These are phyloP conservation scores for Perca flavescens DNA, from an alignment of 2,113 vertebrate species.

Conservation along the genomic window DNA sequence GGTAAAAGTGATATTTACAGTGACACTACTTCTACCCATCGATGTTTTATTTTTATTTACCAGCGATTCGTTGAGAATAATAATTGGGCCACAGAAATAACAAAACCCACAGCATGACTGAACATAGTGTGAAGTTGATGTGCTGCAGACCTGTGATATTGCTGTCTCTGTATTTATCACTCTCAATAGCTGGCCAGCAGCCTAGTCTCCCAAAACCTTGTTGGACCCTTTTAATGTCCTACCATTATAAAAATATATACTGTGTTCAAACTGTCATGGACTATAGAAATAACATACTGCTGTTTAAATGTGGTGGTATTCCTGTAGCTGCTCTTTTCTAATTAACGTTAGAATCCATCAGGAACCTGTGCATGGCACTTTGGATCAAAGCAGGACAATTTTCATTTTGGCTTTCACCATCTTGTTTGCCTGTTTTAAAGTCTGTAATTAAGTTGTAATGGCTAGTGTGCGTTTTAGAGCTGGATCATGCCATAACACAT, in stretches of 20 bases:
- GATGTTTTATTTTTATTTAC: not conserved
- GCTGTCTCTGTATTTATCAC: not conserved
- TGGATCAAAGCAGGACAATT: conserved; percentile 55
- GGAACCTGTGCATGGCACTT: conserved; percentile 66
- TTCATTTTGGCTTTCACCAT: conserved; percentile 31
- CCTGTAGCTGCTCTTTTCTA: conserved; percentile 72
- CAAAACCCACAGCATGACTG: no score
- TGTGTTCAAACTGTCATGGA: not conserved
- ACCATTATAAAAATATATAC: not conserved
- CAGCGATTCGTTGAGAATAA: not conserved
- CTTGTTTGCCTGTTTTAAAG: conserved; percentile 43
- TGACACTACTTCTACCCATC: not conserved
- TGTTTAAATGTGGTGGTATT: conserved; percentile 42
- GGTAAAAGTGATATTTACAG: not conserved
- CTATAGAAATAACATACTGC: conserved; percentile 20
- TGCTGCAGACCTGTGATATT: no score
- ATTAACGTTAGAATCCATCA: conserved; percentile 51
- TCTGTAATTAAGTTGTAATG: conserved; percentile 38
- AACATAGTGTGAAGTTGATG: no score
- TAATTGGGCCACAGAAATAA: not conserved
- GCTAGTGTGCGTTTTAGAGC: conserved; percentile 26
- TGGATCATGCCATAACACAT: not conserved
- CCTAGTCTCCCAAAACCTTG: not conserved
- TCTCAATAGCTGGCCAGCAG: not conserved
- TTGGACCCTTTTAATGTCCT: not conserved